Base-by-base conservation (phyloP, 2,888 invertebrate genomes). In the Biston stratarius region DNA sequence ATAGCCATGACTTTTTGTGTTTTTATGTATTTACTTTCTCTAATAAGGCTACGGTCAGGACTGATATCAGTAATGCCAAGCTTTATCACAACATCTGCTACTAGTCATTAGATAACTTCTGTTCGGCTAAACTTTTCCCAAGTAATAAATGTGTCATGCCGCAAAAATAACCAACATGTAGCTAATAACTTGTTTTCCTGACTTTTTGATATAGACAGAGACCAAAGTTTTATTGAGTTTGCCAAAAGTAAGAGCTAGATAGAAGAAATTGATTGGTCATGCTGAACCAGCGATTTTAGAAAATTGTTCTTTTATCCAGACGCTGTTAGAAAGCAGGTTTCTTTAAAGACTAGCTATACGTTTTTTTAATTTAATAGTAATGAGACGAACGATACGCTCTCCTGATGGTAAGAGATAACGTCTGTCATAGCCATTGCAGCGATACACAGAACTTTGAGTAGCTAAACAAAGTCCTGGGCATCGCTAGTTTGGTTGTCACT, bases 1-100 rank as follows among this genome's bases (percentile, higher is more conserved):
- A 77, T 77, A 69, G 64, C 64, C 42, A 49, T 80, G 74, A 77
- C 75, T 55, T 49, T 34, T 60, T 56, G 44, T 49, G 24, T 52
- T 24, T 24, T 45, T 38, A 12, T 55, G 51, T 36, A 42, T 49
- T 59, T 58, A 64, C 58, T 61, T 64, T 57, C 56, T 65, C 52
- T 56, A 78, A 77, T 74, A 79, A 79, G 71, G 75, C 62, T 67
- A 15, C 65, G 76, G 75, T 75, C 76, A 71, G 45, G 24, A 52
- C 33, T n/a, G 48, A 58, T 73, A 75, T 73, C 74, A 73, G 72
- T 78, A 76, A 74, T 76, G 77, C 76, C 74, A 68, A 70, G 60
- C 69, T 70, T 74, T 75, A 78, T 78, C 77, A 62, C 56, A 69
- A 62, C 73, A 71, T 74, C 71, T 72, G 42, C 47, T 44, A 45